Percentiles rank a stretch among this genome's conserved stretches.
Conservation (phyloP, 2,113 vertebrate species). For the Bufo gargarizans region DNA sequence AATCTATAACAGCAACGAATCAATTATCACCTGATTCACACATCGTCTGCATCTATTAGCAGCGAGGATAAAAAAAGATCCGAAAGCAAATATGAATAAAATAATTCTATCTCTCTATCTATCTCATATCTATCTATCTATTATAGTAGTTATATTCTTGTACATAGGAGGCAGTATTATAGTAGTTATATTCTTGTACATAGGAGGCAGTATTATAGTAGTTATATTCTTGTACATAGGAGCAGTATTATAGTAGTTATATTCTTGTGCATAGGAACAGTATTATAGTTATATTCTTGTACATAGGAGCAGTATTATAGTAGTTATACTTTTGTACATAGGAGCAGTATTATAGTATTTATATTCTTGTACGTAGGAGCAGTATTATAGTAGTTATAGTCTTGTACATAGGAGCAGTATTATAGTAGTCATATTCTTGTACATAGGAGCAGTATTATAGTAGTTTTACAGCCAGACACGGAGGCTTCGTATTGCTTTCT, state of each 20-base stretch:
- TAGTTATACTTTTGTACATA: background rate
- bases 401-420: no score
- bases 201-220: background rate
- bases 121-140: conserved; percentile 4
- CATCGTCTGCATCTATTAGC: background rate
- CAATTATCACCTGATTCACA: background rate
- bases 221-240: background rate
- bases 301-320: background rate
- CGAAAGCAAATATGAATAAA: background rate
- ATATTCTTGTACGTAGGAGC: background rate
- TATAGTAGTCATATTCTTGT: no score
- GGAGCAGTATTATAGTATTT: background rate
- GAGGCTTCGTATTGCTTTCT: no score
- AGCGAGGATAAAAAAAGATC: background rate
- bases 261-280: background rate
- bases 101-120: background rate
- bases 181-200: background rate
- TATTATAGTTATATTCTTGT: background rate
- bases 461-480: no score
- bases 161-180: background rate
- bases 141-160: background rate
- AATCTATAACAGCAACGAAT: background rate
- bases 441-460: no score
- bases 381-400: background rate
- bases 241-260: no score